Base-by-base conservation (phyloP, 2,888 invertebrate genomes). In the Hydrotaea diabolus region DNA sequence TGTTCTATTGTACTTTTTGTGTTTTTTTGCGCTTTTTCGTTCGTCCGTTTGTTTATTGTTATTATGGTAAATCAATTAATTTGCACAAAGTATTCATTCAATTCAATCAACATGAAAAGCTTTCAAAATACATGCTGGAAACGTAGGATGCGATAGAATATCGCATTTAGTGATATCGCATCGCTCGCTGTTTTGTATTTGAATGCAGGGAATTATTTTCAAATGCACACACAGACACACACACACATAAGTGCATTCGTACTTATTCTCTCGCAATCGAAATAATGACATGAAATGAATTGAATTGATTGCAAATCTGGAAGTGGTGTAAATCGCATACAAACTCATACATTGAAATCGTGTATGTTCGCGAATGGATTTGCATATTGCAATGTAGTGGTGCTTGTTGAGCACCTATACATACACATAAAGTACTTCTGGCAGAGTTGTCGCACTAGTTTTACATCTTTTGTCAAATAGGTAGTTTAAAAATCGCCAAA, bases 31-130 rank as follows among this genome's bases (percentile, higher is more conserved):
- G 7, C 7, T 2, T 31, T 17, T 64, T 19, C 11, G 11, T 66
- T 19, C 13, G 8, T 36, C n/a, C n/a, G n/a, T 64, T 39, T 66
- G 36, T 43, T 66, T 39, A 13, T 43, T n/a, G n/a, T n/a, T 69
- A 21, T 46, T 43, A 19, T 69, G 69, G 43, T 69, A 69, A 69
- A 69, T 69, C 69, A 69, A 46, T 69, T 69, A 69, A 69, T 46
- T 46, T 19, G 46, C 46, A 69, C 69, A 23, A 69, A 69, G 21
- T 69, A 69, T 69, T 69, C 69, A 69, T 46, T 23, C 23, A 43
- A 69, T 69, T 66, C 66, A 66, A 43, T 66, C 66, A 43, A 66
- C 15, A 46, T 23, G 23, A 21, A 69, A 43, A 39, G 13, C 66
- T 39, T 21, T 66, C 43, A 39, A 15, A 13, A 13, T n/a, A 49